Percentiles rank a stretch among this genome's conserved stretches.
phyloP scores from a whole-genome alignment of 2,888 invertebrate genomes.

The Tetranychus truncatus region DNA sequence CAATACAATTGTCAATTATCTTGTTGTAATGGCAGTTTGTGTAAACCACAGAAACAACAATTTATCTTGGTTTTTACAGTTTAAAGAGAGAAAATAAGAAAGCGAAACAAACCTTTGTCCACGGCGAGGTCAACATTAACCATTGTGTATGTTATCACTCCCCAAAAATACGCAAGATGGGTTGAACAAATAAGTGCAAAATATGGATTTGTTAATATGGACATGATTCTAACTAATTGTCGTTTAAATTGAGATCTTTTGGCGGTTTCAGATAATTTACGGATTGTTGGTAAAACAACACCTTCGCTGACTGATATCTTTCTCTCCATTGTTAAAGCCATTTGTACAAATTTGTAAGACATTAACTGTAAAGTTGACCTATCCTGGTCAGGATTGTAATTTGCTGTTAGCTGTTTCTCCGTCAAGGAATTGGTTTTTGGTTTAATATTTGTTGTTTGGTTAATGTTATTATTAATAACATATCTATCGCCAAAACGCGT shows the following conservation, averaged over 20 bases:
- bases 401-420: not conserved
- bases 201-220: conserved; percentile 4
- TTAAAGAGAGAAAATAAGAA: not conserved
- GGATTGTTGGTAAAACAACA: not conserved
- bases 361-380: not conserved
- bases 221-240: conserved; percentile 2
- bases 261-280: conserved; percentile 6
- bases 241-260: not conserved
- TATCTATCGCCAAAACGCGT: not conserved
- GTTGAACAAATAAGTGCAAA: conserved; percentile 2
- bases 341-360: conserved; percentile 2
- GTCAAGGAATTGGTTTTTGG: not conserved
- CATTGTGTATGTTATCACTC: conserved; percentile 23
- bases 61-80: not conserved
- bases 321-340: conserved; percentile 6
- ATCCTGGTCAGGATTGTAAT: not conserved
- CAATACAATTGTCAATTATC: no score
- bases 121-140: conserved; percentile 25
- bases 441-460: not conserved
- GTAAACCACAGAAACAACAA: no score
- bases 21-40: no score
- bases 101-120: conserved; percentile 19
- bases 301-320: not conserved
- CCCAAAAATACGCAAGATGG: conserved; percentile 14
- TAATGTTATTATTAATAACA: not conserved